Evolutionary conservation across 2,888 invertebrate genomes (phyloP).

Genomic region (Malachius bipustulatus): DNA sequence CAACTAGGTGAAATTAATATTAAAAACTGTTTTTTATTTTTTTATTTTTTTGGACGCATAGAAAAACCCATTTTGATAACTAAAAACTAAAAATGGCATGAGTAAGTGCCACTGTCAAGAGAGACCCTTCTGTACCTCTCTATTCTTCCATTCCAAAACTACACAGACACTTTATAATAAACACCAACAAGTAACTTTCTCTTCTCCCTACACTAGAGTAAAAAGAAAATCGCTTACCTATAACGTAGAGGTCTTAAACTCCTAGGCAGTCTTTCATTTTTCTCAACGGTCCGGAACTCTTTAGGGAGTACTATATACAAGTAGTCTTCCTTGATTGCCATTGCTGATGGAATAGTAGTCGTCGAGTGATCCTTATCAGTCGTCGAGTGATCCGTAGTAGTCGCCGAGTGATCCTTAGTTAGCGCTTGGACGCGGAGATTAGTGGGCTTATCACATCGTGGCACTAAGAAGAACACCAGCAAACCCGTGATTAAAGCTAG

Average conservation of each 20-base stretch:
- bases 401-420: slow-evolving; percentile 12
- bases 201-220: too few relatives aligned
- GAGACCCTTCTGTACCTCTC: too few relatives aligned
- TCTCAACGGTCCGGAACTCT: slow-evolving; percentile 13
- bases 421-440: slow-evolving; percentile 16
- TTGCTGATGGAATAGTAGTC: slow-evolving; percentile 9
- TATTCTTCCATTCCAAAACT: too few relatives aligned
- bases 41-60: too few relatives aligned
- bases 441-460: slow-evolving; percentile 23
- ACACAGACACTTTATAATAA: too few relatives aligned
- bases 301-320: slow-evolving; percentile 3
- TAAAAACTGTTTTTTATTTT: too few relatives aligned
- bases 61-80: too few relatives aligned
- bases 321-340: slow-evolving; percentile 4
- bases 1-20: too few relatives aligned
- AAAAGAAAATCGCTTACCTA: slow-evolving; percentile 27
- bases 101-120: too few relatives aligned
- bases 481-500: slow-evolving; percentile 32
- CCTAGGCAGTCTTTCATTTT: slow-evolving; percentile 29
- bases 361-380: too few relatives aligned
- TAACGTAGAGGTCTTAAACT: slow-evolving; percentile 30
- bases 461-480: slow-evolving; percentile 32
- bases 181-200: too few relatives aligned
- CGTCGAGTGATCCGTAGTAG: slow-evolving; percentile 1
- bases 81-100: too few relatives aligned